Evolutionary conservation across 2,113 vertebrate genomes (phyloP).

Genomic region (Climacteris rufus): DNA sequence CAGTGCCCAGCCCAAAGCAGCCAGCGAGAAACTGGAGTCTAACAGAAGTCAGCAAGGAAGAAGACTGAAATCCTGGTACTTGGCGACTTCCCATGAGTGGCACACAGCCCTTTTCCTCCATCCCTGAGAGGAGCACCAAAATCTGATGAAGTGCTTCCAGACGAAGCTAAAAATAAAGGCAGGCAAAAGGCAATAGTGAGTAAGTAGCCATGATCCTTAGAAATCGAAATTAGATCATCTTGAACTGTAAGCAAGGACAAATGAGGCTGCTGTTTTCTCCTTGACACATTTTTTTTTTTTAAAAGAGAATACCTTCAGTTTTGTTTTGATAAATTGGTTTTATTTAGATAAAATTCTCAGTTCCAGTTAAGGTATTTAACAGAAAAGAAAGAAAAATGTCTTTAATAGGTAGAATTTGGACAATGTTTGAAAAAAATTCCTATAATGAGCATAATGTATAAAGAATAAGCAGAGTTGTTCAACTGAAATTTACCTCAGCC

Average conservation of each 20-base stretch:
- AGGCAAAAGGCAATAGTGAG: not conserved
- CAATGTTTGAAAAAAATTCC: not conserved
- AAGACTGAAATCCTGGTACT: conserved; percentile 83
- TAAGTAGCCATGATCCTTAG: not conserved
- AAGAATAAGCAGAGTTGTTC: not conserved
- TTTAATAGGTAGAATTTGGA: not conserved
- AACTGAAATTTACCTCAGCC: conserved; percentile 81
- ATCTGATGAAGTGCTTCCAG: conserved; percentile 97
- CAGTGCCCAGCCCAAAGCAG: conserved; percentile 92
- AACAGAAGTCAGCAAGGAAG: conserved; percentile 91
- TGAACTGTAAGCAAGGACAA: not conserved
- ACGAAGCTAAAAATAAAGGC: conserved; percentile 78
- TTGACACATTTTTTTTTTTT: fast-evolving
- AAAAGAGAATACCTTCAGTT: not conserved
- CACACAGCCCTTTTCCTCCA: conserved; percentile 92
- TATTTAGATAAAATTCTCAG: not conserved
- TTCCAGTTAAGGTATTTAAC: not conserved
- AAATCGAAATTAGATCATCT: not conserved
- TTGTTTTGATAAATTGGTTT: not conserved
- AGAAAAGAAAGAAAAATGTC: not conserved
- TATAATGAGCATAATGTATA: not conserved
- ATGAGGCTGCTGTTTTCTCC: not conserved
- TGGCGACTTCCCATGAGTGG: conserved; percentile 67
- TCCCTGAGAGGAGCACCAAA: conserved; percentile 90
- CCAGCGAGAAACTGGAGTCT: conserved; percentile 94